Evolutionary conservation across 2,113 vertebrate genomes (phyloP).

Genomic region (Globicephala melas): DNA sequence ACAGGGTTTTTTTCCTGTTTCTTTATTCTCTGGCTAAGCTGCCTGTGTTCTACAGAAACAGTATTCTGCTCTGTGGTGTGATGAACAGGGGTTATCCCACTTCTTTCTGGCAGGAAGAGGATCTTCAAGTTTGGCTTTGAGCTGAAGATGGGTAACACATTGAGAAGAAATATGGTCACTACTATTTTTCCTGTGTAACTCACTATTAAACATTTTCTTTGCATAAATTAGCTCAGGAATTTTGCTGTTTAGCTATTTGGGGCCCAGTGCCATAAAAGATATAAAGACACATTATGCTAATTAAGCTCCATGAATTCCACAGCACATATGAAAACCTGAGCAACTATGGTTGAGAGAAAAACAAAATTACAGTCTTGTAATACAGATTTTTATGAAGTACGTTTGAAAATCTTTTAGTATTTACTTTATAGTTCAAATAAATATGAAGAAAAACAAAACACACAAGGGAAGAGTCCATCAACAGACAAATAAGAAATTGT

Average conservation of each 20-base stretch:
- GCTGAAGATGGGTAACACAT: conserved; percentile 46
- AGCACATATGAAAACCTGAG: conserved; percentile 13
- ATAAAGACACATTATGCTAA: neutral
- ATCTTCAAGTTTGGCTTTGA: conserved; percentile 54
- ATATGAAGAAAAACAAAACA: neutral
- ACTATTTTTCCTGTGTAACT: conserved; percentile 11
- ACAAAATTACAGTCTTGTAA: neutral
- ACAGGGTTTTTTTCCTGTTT: conserved; percentile 19
- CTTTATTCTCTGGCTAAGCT: conserved; percentile 14
- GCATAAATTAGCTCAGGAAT: conserved; percentile 30
- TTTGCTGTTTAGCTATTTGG: neutral
- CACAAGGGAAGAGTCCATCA: neutral
- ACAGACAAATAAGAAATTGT: neutral
- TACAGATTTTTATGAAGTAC: neutral
- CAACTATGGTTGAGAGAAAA: neutral
- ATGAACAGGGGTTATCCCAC: conserved; percentile 40
- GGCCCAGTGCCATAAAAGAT: neutral
- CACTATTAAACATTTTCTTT: conserved; percentile 39
- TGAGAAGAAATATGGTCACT: conserved; percentile 62
- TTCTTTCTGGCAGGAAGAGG: conserved; percentile 52
- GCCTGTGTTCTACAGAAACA: conserved; percentile 22
- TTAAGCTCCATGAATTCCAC: neutral
- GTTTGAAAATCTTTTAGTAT: conserved; percentile 3
- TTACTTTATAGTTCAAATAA: conserved; percentile 17
- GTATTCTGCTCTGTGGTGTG: conserved; percentile 38